Base-by-base conservation (phyloP, 2,888 invertebrate genomes). In the Lampropteryx suffumata region DNA sequence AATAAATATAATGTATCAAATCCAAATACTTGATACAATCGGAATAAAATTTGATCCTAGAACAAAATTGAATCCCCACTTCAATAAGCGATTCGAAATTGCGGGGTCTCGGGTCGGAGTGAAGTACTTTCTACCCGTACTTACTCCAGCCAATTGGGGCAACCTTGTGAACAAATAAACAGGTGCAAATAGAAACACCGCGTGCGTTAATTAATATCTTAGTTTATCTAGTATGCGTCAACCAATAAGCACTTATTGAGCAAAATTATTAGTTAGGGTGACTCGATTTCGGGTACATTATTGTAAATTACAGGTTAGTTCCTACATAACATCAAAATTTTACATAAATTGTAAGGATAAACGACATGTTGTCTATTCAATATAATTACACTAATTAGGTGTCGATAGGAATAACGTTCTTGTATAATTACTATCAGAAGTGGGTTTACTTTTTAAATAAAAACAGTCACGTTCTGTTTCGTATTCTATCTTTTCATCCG, bases 121-220 rank as follows among this genome's bases (percentile, higher is more conserved):
- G 9, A 43, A 32, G 35, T 36, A 32, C 39, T 17, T 40, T 21
- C 28, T 13, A 29, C 40, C 14, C 35, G 26, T 35, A 14, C 24
- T 11, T 27, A 43, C 35, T 30, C 13, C 28, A 41, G 33, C 41
- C 53, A 41, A 44, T 33, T 40, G 44, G 37, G 46, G 49, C 33
- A 30, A 49, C 36, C 44, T 32, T 45, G 14, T 33, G 14, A 44
- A 43, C 34, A 46, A 32, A 46, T 49, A 43, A 52, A 46, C 47
- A 47, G 56, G 44, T 54, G 54, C 48, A 34, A 50, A 45, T 24
- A 36, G 28, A 29, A 49, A 35, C 45, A 40, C 24, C n/a, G 8
- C 29, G 14, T 37, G 24, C 29, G 9, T 34, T 47, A 41, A 35
- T 48, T 21, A 41, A 40, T 40, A 34, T 40, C 2, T 26, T 24